phyloP scores from a whole-genome alignment of 2,797 vertebrate species.

The Coregonus suidteri region DNA sequence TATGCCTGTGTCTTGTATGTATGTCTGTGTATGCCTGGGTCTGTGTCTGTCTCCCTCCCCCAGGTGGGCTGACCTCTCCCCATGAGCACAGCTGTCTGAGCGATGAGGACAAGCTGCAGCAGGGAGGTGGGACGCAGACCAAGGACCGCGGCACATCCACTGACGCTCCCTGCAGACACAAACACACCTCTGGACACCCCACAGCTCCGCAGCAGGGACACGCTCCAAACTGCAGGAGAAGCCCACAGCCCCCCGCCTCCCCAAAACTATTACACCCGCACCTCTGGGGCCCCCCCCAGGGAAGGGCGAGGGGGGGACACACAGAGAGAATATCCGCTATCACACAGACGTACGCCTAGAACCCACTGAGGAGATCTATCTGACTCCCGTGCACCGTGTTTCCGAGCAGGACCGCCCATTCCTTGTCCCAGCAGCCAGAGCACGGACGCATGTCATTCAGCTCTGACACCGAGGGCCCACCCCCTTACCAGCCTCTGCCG shows the following conservation, averaged over 20 bases:
- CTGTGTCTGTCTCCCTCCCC: not conserved
- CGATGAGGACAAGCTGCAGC: constrained; percentile 89
- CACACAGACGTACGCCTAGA: constrained; percentile 88
- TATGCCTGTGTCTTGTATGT: constrained; percentile 20
- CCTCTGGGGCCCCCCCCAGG: constrained; percentile 59
- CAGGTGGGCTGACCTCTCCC: constrained; percentile 89
- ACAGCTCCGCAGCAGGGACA: constrained; percentile 34
- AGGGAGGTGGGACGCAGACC: constrained; percentile 84
- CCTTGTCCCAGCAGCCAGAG: constrained; percentile 84
- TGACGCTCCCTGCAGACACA: constrained; percentile 85
- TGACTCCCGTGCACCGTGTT: constrained; percentile 91
- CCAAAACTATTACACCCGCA: constrained; percentile 68
- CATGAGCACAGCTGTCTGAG: constrained; percentile 94
- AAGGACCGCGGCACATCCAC: constrained; percentile 96
- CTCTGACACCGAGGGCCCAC: constrained; percentile 90
- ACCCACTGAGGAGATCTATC: constrained; percentile 95
- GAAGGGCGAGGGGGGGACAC: constrained; percentile 63
- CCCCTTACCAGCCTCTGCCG: constrained; percentile 81
- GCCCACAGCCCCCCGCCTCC: constrained; percentile 62
- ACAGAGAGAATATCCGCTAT: constrained; percentile 88
- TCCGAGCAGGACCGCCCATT: constrained; percentile 74
- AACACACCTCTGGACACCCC: constrained; percentile 77
- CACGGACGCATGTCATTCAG: constrained; percentile 93
- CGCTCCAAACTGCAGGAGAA: constrained; percentile 71
- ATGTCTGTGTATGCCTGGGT: constrained; percentile 10